Evolutionary conservation across 1,140 invertebrate species (phyloP), one percentile per base, ranked within the genome.

Genomic region (Danaus plexippus): DNA sequence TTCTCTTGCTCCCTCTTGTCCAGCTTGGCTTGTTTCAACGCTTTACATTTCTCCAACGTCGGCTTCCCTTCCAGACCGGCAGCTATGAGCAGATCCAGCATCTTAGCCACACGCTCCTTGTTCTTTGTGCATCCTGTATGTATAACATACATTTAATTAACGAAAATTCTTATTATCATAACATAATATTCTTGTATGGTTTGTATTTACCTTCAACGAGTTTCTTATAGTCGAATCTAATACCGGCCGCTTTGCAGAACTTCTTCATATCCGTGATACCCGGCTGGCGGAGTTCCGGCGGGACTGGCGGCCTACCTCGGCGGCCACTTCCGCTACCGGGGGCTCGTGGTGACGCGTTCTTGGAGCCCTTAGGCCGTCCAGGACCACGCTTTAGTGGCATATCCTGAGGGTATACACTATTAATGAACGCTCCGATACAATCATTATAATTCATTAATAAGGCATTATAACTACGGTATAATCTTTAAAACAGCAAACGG

Each of bases 251-350:
- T 62, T 87, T 87, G 66, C 85, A 83, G 72, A 88, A 87, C 63
- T 82, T 83, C 70, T 87, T 87, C 84, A 87, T 87, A 54, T 88
- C 85, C 1, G 83, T 87, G 59, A 88, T 85, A 41, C 85, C 87
- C 11, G 85, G 80, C 68, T 79, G 73, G 1, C 83, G 62, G 47
- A 81, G 69, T 60, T 84, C 83, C 7, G 79, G 79, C 47, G 79
- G 79, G 48, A 85, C 82, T 9, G 82, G 82, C 15, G 80, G 82
- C 0, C 82, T 67, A 56, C 82, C 82, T 42, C 80, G 76, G 0
- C 70, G 57, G 4, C 73, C 65, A 6, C 56, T 18, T 51, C 81
- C 81, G 43, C 69, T 54, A 7, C 70, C 64, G 1, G 47, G 63
- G 18, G 50, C 47, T 43, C 46, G 64, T 57, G 42, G 58, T 40